A percentile compares a stretch with the other conserved stretches of the same genome.
Conservation (phyloP, 2,113 vertebrate genomes). For the Thamnaconus septentrionalis region DNA sequence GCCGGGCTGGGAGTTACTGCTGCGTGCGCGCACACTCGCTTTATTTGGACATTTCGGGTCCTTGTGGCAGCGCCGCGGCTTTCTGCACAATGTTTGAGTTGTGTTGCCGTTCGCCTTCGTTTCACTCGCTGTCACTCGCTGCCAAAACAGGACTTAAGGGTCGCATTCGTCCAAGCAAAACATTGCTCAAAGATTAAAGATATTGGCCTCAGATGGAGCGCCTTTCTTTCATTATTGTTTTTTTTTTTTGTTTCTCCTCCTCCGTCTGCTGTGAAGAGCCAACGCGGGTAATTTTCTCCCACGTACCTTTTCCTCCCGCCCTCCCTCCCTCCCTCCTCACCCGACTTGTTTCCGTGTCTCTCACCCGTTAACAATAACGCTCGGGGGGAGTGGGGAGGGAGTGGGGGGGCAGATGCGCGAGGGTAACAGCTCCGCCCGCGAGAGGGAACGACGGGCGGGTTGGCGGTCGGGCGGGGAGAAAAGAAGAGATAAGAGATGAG, state of each 20-base stretch:
- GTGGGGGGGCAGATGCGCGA: slow-evolving; percentile 66
- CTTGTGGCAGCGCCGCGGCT: slow-evolving; percentile 3
- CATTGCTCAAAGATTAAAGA: slow-evolving; percentile 43
- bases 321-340: slow-evolving; percentile 13
- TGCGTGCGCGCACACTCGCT: neutral
- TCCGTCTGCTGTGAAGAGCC: neutral
- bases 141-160: slow-evolving; percentile 37
- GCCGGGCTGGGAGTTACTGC: slow-evolving; percentile 9
- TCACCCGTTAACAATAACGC: slow-evolving; percentile 61
- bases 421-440: slow-evolving; percentile 51
- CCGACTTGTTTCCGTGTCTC: slow-evolving; percentile 56
- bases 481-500: slow-evolving; percentile 64
- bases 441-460: slow-evolving; percentile 56
- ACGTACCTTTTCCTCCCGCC: slow-evolving; percentile 11
- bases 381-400: slow-evolving; percentile 24
- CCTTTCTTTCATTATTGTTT: slow-evolving; percentile 33
- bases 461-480: neutral
- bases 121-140: slow-evolving; percentile 11
- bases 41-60: slow-evolving; percentile 21
- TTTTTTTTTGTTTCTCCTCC: slow-evolving; percentile 26
- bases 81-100: slow-evolving; percentile 19
- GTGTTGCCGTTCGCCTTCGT: slow-evolving; percentile 20
- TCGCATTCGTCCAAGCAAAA: slow-evolving; percentile 47
- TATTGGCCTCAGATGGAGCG: slow-evolving; percentile 29
- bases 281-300: slow-evolving; percentile 35